Evolutionary conservation across 92 coral and sea anemone genomes (phyloP).

Genomic region (Phenganax subtilis): DNA sequence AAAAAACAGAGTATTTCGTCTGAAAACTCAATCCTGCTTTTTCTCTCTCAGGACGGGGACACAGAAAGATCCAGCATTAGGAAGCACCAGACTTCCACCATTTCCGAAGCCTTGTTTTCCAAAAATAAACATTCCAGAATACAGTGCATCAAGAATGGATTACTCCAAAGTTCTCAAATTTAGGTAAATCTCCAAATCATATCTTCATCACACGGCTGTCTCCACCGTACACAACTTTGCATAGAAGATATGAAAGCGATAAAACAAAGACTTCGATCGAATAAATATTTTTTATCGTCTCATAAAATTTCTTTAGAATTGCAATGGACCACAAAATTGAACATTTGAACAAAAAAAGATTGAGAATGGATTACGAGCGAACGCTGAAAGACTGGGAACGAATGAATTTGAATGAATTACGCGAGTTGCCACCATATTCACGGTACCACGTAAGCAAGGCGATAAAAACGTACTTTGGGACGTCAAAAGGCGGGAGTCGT

Average conservation of each 20-base stretch:
- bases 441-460: constrained; percentile 82
- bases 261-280: background rate
- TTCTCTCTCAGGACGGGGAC: constrained; percentile 15
- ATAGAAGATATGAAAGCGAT: background rate
- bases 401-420: constrained; percentile 80
- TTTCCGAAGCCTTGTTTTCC: constrained; percentile 83
- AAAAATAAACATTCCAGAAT: constrained; percentile 64
- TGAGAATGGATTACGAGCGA: constrained; percentile 68
- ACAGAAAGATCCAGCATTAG: constrained; percentile 51
- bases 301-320: constrained; percentile 35
- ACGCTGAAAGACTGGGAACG: constrained; percentile 88
- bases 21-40: background rate
- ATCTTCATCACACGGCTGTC: background rate
- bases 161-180: constrained; percentile 64
- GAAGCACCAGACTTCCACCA: constrained; percentile 86
- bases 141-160: constrained; percentile 79
- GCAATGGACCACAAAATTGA: constrained; percentile 58
- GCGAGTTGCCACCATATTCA: constrained; percentile 71
- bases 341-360: constrained; percentile 59
- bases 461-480: constrained; percentile 82
- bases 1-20: too few relatives aligned
- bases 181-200: constrained; percentile 50
- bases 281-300: too few relatives aligned
- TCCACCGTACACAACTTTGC: background rate
- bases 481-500: constrained; percentile 73